Conservation (phyloP, 2,797 vertebrate species). For the Rhabdophis nuchalis region DNA sequence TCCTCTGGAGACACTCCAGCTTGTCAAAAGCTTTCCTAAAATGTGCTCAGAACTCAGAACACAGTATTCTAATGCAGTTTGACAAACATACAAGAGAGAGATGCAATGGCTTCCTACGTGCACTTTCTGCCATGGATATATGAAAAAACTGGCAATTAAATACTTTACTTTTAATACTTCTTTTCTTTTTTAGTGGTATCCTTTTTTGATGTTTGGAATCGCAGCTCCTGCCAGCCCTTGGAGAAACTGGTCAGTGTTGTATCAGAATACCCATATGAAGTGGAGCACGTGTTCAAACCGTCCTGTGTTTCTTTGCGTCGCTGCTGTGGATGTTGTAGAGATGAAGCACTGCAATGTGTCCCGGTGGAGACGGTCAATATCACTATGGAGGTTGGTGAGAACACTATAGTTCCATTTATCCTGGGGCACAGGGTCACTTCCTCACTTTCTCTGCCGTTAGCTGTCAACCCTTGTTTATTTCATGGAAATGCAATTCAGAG, state of each 20-base stretch:
- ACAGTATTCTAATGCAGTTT: not conserved
- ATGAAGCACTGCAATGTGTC: conserved; percentile 86
- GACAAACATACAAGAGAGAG: not conserved
- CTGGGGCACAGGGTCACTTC: not conserved
- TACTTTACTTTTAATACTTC: not conserved
- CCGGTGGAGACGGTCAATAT: conserved; percentile 79
- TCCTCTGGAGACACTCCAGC: not conserved
- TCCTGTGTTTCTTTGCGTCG: conserved; percentile 88
- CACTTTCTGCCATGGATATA: not conserved
- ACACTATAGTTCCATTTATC: not conserved
- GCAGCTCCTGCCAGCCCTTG: conserved; percentile 88
- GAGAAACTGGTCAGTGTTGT: conserved; percentile 88
- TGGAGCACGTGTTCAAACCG: conserved; percentile 89
- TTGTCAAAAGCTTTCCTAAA: not conserved
- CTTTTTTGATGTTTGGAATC: conserved; percentile 90
- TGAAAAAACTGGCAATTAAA: not conserved
- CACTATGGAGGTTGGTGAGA: conserved; percentile 84
- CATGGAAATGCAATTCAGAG: not conserved
- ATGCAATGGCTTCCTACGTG: not conserved
- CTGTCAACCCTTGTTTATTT: not conserved
- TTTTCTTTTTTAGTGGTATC: conserved; percentile 74
- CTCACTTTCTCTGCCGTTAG: not conserved
- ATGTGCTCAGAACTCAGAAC: not conserved
- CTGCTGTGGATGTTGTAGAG: conserved; percentile 89
- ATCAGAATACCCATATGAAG: conserved; percentile 85